Percentiles rank a stretch among this genome's conserved stretches.
These are phyloP conservation scores for Himalopsyche tibetana DNA, from an alignment of 2,888 invertebrate genomes.

Conservation along the genomic window DNA sequence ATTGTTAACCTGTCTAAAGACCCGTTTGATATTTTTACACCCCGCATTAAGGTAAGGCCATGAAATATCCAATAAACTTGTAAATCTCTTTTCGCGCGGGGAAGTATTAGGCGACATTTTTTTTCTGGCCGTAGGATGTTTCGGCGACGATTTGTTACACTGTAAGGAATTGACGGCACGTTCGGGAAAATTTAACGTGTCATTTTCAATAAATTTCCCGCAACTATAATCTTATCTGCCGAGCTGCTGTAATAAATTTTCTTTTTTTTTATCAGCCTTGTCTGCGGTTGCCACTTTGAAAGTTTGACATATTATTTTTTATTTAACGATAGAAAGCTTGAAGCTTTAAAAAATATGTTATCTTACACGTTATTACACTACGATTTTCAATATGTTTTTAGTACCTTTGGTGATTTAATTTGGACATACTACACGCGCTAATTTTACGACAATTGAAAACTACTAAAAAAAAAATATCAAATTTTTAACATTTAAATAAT, in stretches of 20 bases:
- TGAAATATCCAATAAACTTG: slow-evolving; percentile 34
- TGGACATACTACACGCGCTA: too few species aligned
- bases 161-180: slow-evolving; percentile 3
- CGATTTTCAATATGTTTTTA: too few species aligned
- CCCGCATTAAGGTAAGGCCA: slow-evolving; percentile 2
- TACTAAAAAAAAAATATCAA: too few species aligned
- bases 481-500: too few species aligned
- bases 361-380: too few species aligned
- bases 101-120: background rate
- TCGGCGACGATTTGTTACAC: background rate
- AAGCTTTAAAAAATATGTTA: too few species aligned
- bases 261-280: background rate
- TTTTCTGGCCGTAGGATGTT: background rate
- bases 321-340: background rate
- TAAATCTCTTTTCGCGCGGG: slow-evolving; percentile 8
- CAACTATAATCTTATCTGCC: slow-evolving; percentile 8
- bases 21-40: slow-evolving; percentile 10
- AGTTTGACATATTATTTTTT: background rate
- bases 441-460: too few species aligned
- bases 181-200: background rate
- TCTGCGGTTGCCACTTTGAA: background rate
- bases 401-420: too few species aligned
- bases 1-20: slow-evolving; percentile 16
- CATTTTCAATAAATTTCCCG: slow-evolving; percentile 29
- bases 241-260: background rate